Evolutionary conservation across 1,140 invertebrate species (phyloP).

Genomic region (Coboldia fuscipes): DNA sequence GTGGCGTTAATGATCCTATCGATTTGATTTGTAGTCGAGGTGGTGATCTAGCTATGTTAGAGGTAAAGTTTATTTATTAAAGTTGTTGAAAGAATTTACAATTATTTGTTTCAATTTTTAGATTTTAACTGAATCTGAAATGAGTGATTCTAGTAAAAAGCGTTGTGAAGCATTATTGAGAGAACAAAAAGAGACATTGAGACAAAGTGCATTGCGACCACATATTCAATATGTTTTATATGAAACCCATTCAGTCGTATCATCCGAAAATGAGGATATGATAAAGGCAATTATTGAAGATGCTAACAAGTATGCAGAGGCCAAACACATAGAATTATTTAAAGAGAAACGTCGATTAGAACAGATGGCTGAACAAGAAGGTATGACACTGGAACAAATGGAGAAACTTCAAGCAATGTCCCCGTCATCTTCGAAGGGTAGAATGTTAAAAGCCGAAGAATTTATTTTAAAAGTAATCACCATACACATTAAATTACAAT

Average conservation of each 20-base stretch:
- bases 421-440: constrained; percentile 7
- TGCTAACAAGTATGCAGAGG: constrained; percentile 34
- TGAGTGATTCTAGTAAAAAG: constrained; percentile 29
- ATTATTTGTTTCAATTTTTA: no score
- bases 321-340: constrained; percentile 27
- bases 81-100: background rate
- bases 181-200: constrained; percentile 40
- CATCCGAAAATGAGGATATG: constrained; percentile 39
- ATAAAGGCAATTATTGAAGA: constrained; percentile 31
- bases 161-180: constrained; percentile 34
- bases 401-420: constrained; percentile 9
- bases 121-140: constrained; percentile 40
- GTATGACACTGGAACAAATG: constrained; percentile 12
- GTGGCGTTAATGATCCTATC: constrained; percentile 46
- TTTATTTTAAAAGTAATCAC: background rate
- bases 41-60: constrained; percentile 40
- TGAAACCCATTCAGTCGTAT: constrained; percentile 44
- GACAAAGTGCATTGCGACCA: constrained; percentile 39
- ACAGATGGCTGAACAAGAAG: constrained; percentile 15
- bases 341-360: constrained; percentile 15
- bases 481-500: constrained; percentile 1
- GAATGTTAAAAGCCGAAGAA: background rate
- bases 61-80: no score
- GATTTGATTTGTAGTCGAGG: constrained; percentile 43
- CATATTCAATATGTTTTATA: constrained; percentile 48